Base-by-base conservation (phyloP, 1,140 invertebrate species). In the Hycleus phaleratus region DNA sequence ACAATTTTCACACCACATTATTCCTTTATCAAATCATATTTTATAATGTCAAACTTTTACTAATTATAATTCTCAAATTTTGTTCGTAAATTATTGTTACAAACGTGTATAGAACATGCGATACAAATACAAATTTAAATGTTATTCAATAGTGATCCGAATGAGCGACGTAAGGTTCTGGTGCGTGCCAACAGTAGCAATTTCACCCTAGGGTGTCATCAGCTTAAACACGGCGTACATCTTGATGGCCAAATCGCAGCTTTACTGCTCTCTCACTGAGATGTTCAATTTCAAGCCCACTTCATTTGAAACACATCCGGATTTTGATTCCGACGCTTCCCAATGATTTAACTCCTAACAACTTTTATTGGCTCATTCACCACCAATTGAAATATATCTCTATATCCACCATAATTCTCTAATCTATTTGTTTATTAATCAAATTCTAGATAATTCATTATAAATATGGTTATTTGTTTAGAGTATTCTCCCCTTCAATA, bases 201-300 rank as follows among this genome's bases (percentile, higher is more conserved):
- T 69, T 49, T 65, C 56, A 65, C 68, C 66, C 68, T 52, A 47
- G 68, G 68, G 68, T 67, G 63, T 65, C 61, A 63, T 70, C 65
- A 45, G 53, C 65, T 68, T 68, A 70, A 70, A 64, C 68, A 65
- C 67, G 68, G 61, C 68, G 68, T 70, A 70, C 68, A 68, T 70
- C 67, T 68, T 67, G 67, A 68, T 68, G 63, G 63, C 61, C 66
- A 61, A 70, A 70, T 70, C 68, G 68, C 62, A 62, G 66, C 62
- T 65, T 66, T 65, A 69, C 59, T 62, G 54, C 64, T 48, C 50
- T 18, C 18, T 18, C 18, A 18, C 59, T 57, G 32, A 66, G 60
- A 63, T 60, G 61, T 60, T 68, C 63, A 66, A 68, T 67, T 65
- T 62, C 42, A 59, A 51, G 57, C 56, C 54, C 45, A 63, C 58